Evolutionary conservation across 2,113 vertebrate genomes (phyloP).

Genomic region (Gymnobelideus leadbeateri): DNA sequence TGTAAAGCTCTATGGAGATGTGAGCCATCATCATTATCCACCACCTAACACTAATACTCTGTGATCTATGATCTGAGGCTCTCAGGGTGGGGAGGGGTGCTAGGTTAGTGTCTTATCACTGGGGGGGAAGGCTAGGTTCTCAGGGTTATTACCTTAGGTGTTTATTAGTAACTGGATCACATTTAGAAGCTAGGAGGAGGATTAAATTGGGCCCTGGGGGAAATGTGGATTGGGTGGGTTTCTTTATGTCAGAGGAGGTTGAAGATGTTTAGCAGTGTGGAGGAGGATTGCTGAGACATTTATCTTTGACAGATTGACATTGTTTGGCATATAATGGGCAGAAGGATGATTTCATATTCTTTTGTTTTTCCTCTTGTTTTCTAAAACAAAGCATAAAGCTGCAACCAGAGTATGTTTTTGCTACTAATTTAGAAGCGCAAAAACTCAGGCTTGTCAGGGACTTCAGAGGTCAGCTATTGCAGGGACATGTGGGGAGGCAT

Average conservation of each 20-base stretch:
- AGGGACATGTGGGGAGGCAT: not conserved
- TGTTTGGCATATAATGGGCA: not conserved
- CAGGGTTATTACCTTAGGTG: not conserved
- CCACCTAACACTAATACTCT: not conserved
- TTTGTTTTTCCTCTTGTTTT: conserved; percentile 9
- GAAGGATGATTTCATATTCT: not conserved
- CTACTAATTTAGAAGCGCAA: not conserved
- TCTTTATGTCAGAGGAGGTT: not conserved
- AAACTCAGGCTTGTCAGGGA: not conserved
- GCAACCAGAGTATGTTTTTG: not conserved
- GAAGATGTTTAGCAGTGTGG: not conserved
- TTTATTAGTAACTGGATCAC: conserved; percentile 24
- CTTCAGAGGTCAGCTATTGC: not conserved
- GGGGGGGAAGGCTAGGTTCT: not conserved
- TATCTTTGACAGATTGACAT: not conserved
- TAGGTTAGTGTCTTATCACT: not conserved
- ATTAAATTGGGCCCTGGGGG: conserved; percentile 23
- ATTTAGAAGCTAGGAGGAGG: not conserved
- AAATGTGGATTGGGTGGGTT: not conserved
- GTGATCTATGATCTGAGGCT: not conserved
- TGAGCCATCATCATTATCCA: not conserved
- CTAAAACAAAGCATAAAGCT: not conserved
- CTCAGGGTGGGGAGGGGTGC: not conserved
- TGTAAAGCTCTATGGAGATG: not conserved
- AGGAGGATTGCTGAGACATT: not conserved